Evolutionary conservation across 2,797 vertebrate genomes (phyloP).

Genomic region (Champsocephalus esox): DNA sequence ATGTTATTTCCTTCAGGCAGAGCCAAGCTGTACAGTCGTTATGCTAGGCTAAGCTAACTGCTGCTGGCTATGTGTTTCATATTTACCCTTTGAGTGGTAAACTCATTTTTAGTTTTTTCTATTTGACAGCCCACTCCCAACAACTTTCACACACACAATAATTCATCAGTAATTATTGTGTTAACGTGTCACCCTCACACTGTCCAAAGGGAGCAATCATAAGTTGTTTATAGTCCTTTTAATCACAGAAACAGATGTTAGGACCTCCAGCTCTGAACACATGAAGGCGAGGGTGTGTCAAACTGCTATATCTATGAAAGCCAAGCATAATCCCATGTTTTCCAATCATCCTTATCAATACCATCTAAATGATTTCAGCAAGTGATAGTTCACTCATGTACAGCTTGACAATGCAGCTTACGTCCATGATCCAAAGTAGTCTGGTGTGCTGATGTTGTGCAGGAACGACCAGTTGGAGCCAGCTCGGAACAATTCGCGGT

Average conservation of each 20-base stretch:
- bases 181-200: background rate
- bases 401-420: constrained; percentile 52
- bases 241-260: constrained; percentile 10
- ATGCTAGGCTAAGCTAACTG: background rate
- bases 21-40: background rate
- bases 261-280: background rate
- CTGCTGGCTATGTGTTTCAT: background rate
- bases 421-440: constrained; percentile 15
- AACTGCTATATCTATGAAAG: background rate
- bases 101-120: background rate
- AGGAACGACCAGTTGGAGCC: constrained; percentile 74
- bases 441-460: constrained; percentile 48
- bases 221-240: background rate
- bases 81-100: background rate
- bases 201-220: background rate
- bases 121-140: background rate
- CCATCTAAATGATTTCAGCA: background rate
- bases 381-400: background rate
- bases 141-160: background rate
- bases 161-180: constrained; percentile 10
- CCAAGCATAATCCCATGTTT: background rate
- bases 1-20: background rate
- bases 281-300: constrained; percentile 23
- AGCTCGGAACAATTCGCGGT: constrained; percentile 49
- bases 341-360: background rate